Evolutionary conservation across 2,797 vertebrate species (phyloP).

Genomic region (Allobates femoralis): DNA sequence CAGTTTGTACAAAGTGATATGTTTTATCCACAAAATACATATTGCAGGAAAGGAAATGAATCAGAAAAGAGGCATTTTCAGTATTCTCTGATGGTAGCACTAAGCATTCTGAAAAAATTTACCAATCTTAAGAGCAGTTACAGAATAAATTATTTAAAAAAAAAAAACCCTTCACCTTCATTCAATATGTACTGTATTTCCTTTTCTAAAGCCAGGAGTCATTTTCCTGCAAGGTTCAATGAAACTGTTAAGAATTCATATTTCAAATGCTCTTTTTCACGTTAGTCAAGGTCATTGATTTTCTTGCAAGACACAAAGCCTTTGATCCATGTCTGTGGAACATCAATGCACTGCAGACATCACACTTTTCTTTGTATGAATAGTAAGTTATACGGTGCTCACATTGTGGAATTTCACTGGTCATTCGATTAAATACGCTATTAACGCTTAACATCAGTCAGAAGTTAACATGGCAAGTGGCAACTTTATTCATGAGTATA

Average conservation of each 20-base stretch:
- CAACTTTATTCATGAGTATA: neutral
- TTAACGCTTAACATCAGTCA: slow-evolving; percentile 29
- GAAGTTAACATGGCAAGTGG: neutral
- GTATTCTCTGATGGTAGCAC: neutral
- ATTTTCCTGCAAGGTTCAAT: slow-evolving; percentile 25
- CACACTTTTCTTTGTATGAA: slow-evolving; percentile 39
- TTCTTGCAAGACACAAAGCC: slow-evolving; percentile 51
- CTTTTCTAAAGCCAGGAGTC: neutral
- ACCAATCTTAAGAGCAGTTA: neutral
- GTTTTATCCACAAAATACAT: neutral
- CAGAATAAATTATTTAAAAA: slow-evolving; percentile 6
- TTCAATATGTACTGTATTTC: slow-evolving; percentile 9
- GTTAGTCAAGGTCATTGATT: slow-evolving; percentile 50
- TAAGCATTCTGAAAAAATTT: neutral
- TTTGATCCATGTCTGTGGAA: slow-evolving; percentile 45
- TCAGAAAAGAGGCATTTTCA: neutral
- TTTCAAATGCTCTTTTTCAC: slow-evolving; percentile 29
- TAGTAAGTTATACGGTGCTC: slow-evolving; percentile 13
- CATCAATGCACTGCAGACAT: slow-evolving; percentile 44
- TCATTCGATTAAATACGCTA: slow-evolving; percentile 15
- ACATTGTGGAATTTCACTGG: slow-evolving; percentile 20
- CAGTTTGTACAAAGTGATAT: neutral
- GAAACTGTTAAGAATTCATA: slow-evolving; percentile 29
- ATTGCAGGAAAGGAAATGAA: neutral
- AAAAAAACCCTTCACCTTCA: neutral